These are phyloP conservation scores for Columba livia DNA, from an alignment of 2,113 vertebrate species.

Conservation along the genomic window DNA sequence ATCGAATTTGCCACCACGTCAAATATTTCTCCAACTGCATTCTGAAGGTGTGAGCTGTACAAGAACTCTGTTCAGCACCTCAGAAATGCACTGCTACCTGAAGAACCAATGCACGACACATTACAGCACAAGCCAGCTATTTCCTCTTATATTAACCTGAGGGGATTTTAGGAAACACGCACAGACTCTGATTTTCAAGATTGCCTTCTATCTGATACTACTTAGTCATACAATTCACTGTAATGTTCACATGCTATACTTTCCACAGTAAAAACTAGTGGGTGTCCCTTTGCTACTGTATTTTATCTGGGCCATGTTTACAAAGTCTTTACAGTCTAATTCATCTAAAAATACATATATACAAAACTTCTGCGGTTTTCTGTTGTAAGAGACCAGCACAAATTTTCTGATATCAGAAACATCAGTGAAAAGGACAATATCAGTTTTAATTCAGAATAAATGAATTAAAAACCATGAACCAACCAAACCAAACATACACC, in stretches of 20 bases:
- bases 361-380: neutral
- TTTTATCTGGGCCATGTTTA: neutral
- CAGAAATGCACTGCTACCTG: neutral
- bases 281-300: neutral
- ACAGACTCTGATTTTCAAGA: neutral
- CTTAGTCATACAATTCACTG: neutral
- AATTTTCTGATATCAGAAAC: neutral
- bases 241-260: neutral
- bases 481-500: rapidly evolving
- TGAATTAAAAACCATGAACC: rapidly evolving
- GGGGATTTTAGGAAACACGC: neutral
- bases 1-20: neutral
- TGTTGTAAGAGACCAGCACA: neutral
- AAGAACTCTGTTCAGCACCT: neutral
- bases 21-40: neutral
- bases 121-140: neutral
- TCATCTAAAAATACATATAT: neutral
- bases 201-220: neutral
- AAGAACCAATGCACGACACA: neutral
- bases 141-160: neutral
- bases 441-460: neutral
- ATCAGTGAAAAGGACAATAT: neutral
- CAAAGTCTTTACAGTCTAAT: neutral
- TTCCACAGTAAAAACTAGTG: neutral
- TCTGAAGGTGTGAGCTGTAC: neutral